Percentiles rank a stretch among this genome's conserved stretches.
phyloP scores from a whole-genome alignment of 2,113 vertebrate species.

The Galemys pyrenaicus region DNA sequence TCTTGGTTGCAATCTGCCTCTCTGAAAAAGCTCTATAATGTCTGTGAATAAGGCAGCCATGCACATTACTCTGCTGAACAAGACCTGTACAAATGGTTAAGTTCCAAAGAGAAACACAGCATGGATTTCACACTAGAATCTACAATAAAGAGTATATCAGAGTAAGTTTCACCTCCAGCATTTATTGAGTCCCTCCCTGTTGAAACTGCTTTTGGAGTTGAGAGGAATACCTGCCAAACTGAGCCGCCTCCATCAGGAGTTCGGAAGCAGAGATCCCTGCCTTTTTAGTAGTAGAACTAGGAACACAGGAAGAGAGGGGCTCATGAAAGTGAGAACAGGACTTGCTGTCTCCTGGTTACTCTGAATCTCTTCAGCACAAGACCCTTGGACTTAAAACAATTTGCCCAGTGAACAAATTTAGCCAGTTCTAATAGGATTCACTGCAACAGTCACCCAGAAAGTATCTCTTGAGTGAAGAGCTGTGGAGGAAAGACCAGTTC shows the following conservation, averaged over 20 bases:
- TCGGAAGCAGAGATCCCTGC: neutral
- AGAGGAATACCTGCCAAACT: neutral
- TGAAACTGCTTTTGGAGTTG: neutral
- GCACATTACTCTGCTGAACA: neutral
- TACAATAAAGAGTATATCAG: neutral
- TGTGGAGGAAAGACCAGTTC: neutral
- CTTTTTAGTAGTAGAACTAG: neutral
- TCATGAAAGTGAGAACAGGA: neutral
- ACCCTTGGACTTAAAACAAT: neutral
- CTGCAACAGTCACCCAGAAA: neutral
- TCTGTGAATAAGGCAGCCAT: neutral
- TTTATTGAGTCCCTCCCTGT: neutral
- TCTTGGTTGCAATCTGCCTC: neutral
- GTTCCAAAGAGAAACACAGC: neutral
- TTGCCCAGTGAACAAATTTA: neutral
- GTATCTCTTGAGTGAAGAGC: neutral
- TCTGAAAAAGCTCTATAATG: neutral
- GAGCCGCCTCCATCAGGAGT: neutral
- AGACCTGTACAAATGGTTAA: neutral
- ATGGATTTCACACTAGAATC: conserved; percentile 22
- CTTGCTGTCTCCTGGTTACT: neutral
- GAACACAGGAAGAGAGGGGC: neutral
- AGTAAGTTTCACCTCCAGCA: neutral
- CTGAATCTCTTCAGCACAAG: neutral
- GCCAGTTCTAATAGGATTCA: neutral